Percentiles rank a stretch among this genome's conserved stretches.
phyloP scores from a whole-genome alignment of 2,113 vertebrate genomes.

The Pelodiscus sinensis region DNA sequence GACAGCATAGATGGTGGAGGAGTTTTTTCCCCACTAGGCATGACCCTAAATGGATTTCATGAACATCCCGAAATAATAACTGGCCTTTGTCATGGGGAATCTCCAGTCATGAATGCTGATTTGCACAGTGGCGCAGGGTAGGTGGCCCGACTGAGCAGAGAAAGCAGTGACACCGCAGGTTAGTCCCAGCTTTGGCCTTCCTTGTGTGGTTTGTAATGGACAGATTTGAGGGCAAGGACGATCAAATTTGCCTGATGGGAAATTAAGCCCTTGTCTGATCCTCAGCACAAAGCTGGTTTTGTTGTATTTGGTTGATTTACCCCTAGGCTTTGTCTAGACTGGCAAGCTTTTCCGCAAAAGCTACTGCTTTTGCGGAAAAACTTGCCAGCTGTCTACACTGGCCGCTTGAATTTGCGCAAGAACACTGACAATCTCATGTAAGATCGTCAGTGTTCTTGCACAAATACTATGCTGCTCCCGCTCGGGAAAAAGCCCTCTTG shows the following conservation, averaged over 20 bases:
- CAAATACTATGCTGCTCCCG: too few species aligned
- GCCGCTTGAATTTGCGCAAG: too few species aligned
- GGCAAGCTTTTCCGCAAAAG: too few species aligned
- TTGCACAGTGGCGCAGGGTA: conserved; percentile 26
- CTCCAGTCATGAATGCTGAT: background rate
- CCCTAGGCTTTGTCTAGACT: too few species aligned
- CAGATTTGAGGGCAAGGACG: background rate
- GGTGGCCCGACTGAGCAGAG: background rate
- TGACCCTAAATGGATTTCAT: conserved; percentile 41
- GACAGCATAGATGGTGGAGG: conserved; percentile 57
- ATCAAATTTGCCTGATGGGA: background rate
- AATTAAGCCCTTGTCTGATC: background rate
- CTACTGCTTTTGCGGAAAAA: too few species aligned
- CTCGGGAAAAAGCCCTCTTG: too few species aligned
- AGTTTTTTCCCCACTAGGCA: conserved; percentile 60
- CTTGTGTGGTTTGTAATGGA: background rate
- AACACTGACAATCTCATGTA: too few species aligned
- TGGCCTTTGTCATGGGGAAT: conserved; percentile 26
- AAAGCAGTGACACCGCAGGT: background rate
- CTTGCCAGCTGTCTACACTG: too few species aligned
- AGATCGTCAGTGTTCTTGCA: too few species aligned
- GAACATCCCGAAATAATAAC: conserved; percentile 59
- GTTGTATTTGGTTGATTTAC: background rate
- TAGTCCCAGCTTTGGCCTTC: background rate
- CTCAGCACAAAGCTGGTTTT: background rate